A percentile compares a stretch with the other conserved stretches of the same genome.
Evolutionary conservation across 1,140 invertebrate species (phyloP).

Genomic region (Eulimnadia texana): DNA sequence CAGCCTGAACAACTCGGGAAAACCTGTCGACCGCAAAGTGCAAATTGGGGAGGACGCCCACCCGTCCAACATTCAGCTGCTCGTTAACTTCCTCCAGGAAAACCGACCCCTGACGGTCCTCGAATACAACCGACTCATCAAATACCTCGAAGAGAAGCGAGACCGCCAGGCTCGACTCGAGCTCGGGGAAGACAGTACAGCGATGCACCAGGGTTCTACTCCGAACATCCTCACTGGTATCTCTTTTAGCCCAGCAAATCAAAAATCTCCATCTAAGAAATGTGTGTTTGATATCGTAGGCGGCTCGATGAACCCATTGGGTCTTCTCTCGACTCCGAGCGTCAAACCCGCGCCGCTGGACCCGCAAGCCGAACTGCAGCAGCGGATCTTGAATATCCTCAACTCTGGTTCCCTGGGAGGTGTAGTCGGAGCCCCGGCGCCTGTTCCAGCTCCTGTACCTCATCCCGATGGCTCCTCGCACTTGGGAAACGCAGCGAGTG

Average conservation of each 20-base stretch:
- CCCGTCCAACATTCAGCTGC: slow-evolving; percentile 35
- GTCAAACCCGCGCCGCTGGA: slow-evolving; percentile 25
- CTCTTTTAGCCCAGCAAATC: neutral
- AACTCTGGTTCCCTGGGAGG: slow-evolving; percentile 31
- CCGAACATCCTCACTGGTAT: neutral
- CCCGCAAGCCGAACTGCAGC: slow-evolving; percentile 60
- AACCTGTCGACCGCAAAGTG: slow-evolving; percentile 20
- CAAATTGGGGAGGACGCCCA: slow-evolving; percentile 20
- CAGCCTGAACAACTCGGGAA: slow-evolving; percentile 21
- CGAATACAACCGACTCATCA: slow-evolving; percentile 65
- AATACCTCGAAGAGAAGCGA: slow-evolving; percentile 57
- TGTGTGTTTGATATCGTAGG: neutral
- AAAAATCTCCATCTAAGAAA: no score
- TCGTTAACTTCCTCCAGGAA: slow-evolving; percentile 63
- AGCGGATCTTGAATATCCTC: slow-evolving; percentile 67
- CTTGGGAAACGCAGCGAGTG: no score
- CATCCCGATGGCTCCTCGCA: slow-evolving; percentile 23
- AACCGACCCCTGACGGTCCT: slow-evolving; percentile 58
- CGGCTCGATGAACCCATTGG: neutral
- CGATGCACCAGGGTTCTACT: no score
- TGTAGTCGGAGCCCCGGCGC: slow-evolving; percentile 14
- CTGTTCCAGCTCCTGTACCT: slow-evolving; percentile 26
- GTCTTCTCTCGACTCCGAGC: slow-evolving; percentile 19
- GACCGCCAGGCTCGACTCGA: slow-evolving; percentile 55
- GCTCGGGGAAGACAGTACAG: slow-evolving; percentile 40